Evolutionary conservation across 2,888 invertebrate species (phyloP).

Genomic region (Lathronympha strigana): DNA sequence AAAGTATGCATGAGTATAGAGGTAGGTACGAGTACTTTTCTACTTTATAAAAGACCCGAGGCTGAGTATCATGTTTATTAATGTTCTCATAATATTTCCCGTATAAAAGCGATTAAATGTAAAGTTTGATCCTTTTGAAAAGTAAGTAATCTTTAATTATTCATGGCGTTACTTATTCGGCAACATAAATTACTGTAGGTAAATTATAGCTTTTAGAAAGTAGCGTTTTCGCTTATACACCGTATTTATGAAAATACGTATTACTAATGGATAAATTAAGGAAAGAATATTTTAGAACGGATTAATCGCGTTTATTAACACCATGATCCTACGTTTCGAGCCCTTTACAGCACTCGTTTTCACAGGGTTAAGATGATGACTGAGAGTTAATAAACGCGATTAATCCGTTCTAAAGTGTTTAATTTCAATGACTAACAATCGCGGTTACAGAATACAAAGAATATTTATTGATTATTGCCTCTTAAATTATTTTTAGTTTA

Average conservation of each 20-base stretch:
- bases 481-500: too few relatives aligned
- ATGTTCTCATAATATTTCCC: slow-evolving; percentile 43
- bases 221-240: not conserved
- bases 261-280: too few relatives aligned
- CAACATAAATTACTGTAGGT: slow-evolving; percentile 10
- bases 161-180: slow-evolving; percentile 32
- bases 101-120: slow-evolving; percentile 31
- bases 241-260: not conserved
- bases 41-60: slow-evolving; percentile 45
- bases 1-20: not conserved
- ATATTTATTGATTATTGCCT: too few relatives aligned
- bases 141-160: slow-evolving; percentile 27
- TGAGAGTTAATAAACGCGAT: too few relatives aligned
- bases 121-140: slow-evolving; percentile 38
- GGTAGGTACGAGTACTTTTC: slow-evolving; percentile 23
- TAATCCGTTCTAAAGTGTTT: too few relatives aligned
- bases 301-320: too few relatives aligned
- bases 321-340: too few relatives aligned
- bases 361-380: too few relatives aligned
- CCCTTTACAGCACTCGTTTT: too few relatives aligned
- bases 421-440: too few relatives aligned
- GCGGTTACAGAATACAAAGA: too few relatives aligned
- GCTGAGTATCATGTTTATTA: slow-evolving; percentile 50
- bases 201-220: slow-evolving; percentile 2
- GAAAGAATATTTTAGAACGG: too few relatives aligned